Conservation (phyloP, 1,140 invertebrate genomes). For the Pissodes strobi region DNA sequence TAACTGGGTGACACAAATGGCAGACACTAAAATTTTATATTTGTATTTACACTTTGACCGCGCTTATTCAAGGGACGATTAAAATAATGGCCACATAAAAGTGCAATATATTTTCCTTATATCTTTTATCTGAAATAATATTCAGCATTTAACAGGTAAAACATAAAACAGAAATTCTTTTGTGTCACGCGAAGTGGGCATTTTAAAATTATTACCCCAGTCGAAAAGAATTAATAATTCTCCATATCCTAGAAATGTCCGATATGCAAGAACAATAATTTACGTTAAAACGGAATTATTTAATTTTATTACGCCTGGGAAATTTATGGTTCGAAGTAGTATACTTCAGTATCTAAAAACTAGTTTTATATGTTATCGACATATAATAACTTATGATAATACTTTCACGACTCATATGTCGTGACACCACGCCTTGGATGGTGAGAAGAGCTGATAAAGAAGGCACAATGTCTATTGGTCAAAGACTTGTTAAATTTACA, state of each 20-base stretch:
- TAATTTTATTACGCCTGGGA: background rate
- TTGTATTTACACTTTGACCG: conserved; percentile 21
- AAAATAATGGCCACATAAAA: conserved; percentile 31
- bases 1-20: no score
- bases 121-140: conserved; percentile 28
- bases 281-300: background rate
- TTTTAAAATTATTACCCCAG: conserved; percentile 33
- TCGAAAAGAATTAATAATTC: conserved; percentile 30
- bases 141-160: conserved; percentile 33
- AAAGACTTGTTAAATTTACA: no score
- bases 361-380: no score
- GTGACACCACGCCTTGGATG: no score
- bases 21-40: conserved; percentile 15
- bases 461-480: no score
- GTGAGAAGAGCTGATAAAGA: no score
- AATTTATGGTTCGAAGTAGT: background rate
- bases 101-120: conserved; percentile 24
- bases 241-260: conserved; percentile 25
- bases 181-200: conserved; percentile 33
- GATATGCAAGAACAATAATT: conserved; percentile 22
- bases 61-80: conserved; percentile 17
- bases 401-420: no score
- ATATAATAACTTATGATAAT: no score
- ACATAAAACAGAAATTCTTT: conserved; percentile 35
- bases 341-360: no score